Evolutionary conservation across 2,113 vertebrate species (phyloP).

Genomic region (Chamaea fasciata): DNA sequence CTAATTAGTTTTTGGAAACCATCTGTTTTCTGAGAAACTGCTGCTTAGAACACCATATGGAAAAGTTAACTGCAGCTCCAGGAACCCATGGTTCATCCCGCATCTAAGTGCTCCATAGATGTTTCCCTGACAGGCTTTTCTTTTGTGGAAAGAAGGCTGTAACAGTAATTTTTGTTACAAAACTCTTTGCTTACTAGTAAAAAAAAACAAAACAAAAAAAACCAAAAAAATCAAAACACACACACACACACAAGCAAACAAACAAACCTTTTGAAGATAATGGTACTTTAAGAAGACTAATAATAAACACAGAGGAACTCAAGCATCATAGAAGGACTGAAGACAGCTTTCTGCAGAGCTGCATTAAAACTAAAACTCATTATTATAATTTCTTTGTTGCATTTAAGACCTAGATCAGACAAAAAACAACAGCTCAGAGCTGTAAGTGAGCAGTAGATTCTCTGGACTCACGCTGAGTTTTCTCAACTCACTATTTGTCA

Average conservation of each 20-base stretch:
- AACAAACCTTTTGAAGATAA: neutral
- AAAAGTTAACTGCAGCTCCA: neutral
- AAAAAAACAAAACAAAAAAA: neutral
- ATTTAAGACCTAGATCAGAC: neutral
- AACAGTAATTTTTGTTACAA: neutral
- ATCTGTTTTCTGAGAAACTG: slow-evolving; percentile 11
- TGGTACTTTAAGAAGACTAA: neutral
- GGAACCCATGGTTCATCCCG: neutral
- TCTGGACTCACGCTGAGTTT: neutral
- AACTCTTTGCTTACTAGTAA: neutral
- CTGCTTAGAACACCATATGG: neutral
- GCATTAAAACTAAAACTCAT: neutral
- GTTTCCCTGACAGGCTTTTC: neutral
- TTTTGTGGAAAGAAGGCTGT: neutral
- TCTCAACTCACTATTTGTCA: neutral
- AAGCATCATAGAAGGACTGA: neutral
- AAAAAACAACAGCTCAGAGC: neutral
- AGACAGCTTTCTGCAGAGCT: neutral
- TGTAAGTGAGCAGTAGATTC: neutral
- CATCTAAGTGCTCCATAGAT: neutral
- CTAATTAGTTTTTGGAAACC: neutral
- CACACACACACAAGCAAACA: too few species aligned
- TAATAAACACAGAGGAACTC: neutral
- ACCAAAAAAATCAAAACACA: neutral
- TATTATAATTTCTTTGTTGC: neutral